Conservation (phyloP, 2,888 invertebrate genomes). For the Monoplex corrugatus region DNA sequence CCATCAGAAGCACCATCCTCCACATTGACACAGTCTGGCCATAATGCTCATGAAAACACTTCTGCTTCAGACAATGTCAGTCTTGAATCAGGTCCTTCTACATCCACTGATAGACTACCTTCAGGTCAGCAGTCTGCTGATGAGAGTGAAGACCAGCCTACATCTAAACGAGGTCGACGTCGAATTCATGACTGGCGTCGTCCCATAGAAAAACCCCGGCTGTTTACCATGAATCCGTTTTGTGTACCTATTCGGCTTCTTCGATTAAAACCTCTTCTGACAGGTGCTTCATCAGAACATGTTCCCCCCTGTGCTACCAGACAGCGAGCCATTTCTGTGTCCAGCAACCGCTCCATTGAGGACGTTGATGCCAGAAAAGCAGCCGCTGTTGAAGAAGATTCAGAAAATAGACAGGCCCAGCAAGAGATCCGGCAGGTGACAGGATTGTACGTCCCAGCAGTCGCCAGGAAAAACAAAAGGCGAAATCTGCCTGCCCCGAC, state of each 20-base stretch:
- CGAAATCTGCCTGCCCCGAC: background rate
- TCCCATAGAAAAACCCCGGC: constrained; percentile 62
- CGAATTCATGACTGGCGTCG: constrained; percentile 34
- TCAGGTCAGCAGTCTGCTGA: background rate
- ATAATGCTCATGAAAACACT: background rate
- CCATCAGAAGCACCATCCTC: background rate
- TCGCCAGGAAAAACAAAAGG: background rate
- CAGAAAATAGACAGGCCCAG: background rate
- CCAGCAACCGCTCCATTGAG: background rate
- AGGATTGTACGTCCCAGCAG: background rate
- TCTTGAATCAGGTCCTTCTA: background rate
- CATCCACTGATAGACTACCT: background rate
- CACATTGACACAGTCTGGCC: background rate
- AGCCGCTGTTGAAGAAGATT: background rate
- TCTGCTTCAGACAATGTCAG: background rate
- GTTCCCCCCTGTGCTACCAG: background rate
- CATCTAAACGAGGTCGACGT: constrained; percentile 13
- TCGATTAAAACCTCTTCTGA: constrained; percentile 8
- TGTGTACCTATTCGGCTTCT: constrained; percentile 67
- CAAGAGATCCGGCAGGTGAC: constrained; percentile 18
- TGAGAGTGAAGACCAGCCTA: background rate
- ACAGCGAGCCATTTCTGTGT: background rate
- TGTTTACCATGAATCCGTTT: constrained; percentile 70
- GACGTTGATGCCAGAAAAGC: background rate
- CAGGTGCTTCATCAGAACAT: no score